Evolutionary conservation across 2,797 vertebrate species (phyloP), one percentile per base, ranked within the genome.

Genomic region (Telmatherina bonti): DNA sequence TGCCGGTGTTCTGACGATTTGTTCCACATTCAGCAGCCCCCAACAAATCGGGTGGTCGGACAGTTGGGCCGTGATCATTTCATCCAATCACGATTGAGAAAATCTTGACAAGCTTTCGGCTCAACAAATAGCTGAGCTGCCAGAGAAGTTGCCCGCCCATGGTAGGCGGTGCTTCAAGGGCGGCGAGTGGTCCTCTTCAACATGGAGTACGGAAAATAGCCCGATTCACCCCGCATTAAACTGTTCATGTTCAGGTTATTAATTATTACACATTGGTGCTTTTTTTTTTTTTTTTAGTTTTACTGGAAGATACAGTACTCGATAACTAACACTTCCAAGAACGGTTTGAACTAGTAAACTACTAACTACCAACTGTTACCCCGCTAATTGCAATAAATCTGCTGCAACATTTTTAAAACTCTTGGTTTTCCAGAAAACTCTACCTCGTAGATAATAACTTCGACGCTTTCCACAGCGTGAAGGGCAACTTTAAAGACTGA

Each of bases 171-270:
- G 84, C 82, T 85, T 74, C 45, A 45, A 57, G n/a, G n/a, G n/a
- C n/a, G n/a, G 8, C 76, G 74, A 79, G 67, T 15, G 73, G 58
- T 62, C 70, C 67, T 74, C 56, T 88, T 86, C 91, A 93, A 93
- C 18, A 93, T 93, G 93, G 93, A 93, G 93, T 89, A 77, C 79
- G 82, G 81, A 81, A 64, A 81, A 58, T 86, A 89, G 85, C 67
- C 59, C 7, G 76, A 66, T 63, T 77, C 64, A 53, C 54, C 16
- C 70, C n/a, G n/a, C 62, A 58, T 69, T 54, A 69, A 33, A 30
- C 10, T 30, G 54, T 29, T 65, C 55, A n/a, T 55, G 43, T 35
- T 75, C 54, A 35, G 16, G 11, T 77, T 74, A 58, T 12, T 5
- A 3, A 5, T 8, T 15, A 49, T 72, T 64, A 16, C 41, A 43